phyloP scores from a whole-genome alignment of 2,113 vertebrate species.

The Phalacrocorax brasilianus region DNA sequence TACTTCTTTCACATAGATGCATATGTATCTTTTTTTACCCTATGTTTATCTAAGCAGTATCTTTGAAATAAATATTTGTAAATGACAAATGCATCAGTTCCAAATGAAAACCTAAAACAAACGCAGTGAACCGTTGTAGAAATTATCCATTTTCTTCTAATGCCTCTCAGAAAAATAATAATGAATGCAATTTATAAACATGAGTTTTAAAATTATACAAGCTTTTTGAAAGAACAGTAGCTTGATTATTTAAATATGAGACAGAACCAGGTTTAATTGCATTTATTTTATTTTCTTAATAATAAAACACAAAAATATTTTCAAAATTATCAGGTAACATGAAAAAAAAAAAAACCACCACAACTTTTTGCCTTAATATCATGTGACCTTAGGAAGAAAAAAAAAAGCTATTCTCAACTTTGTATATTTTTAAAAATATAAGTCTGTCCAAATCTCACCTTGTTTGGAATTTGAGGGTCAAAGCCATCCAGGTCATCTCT shows the following conservation, averaged over 20 bases:
- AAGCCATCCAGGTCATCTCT: not conserved
- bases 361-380: not conserved
- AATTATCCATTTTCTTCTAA: not conserved
- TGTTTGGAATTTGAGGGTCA: not conserved
- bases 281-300: not conserved
- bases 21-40: not conserved
- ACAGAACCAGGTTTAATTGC: not conserved
- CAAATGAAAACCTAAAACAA: not conserved
- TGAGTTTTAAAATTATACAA: not conserved
- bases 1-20: not conserved
- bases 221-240: not conserved
- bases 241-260: not conserved
- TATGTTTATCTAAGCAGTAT: not conserved
- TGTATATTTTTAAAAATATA: not conserved
- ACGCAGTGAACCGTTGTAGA: not conserved
- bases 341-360: not conserved
- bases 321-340: not conserved
- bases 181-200: not conserved
- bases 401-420: not conserved
- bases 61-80: not conserved
- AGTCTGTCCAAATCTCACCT: not conserved
- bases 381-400: not conserved
- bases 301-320: not conserved
- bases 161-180: not conserved
- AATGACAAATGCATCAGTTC: not conserved